Percentiles rank a stretch among this genome's conserved stretches.
phyloP scores from a whole-genome alignment of 2,113 vertebrate species.

The Zosterops pallidus region DNA sequence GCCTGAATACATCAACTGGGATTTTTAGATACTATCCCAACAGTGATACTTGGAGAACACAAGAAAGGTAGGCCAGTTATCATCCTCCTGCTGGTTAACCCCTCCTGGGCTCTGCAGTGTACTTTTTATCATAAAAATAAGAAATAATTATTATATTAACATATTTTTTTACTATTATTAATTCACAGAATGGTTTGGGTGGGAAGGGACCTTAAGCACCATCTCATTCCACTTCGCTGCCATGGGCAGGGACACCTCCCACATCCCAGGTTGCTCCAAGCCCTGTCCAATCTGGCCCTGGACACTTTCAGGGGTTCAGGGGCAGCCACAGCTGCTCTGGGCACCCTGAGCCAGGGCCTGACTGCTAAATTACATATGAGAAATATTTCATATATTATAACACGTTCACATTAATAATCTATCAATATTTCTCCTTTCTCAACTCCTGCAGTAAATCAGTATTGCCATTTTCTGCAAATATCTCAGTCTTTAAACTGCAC shows the following conservation, averaged over 20 bases:
- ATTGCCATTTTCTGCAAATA: background rate
- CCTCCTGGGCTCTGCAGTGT: background rate
- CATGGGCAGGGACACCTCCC: background rate
- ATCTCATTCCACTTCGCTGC: background rate
- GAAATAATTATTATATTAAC: background rate
- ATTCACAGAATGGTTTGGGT: background rate
- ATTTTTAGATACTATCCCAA: background rate
- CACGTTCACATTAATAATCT: background rate
- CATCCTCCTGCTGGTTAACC: background rate
- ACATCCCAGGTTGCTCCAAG: background rate
- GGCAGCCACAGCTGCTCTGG: background rate
- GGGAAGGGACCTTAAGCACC: background rate
- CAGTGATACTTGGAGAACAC: background rate
- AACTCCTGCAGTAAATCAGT: background rate
- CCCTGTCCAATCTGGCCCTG: background rate
- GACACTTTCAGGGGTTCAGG: background rate
- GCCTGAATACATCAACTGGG: background rate
- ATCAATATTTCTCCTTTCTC: background rate
- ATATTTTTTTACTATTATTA: background rate
- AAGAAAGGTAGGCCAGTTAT: background rate
- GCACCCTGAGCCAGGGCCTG: background rate
- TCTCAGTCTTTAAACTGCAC: background rate
- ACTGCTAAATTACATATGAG: background rate
- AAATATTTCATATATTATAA: background rate
- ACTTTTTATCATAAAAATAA: background rate